A percentile compares a stretch with the other conserved stretches of the same genome.
These are phyloP conservation scores for Himalopsyche tibetana DNA, from an alignment of 2,888 invertebrate species.

Conservation along the genomic window DNA sequence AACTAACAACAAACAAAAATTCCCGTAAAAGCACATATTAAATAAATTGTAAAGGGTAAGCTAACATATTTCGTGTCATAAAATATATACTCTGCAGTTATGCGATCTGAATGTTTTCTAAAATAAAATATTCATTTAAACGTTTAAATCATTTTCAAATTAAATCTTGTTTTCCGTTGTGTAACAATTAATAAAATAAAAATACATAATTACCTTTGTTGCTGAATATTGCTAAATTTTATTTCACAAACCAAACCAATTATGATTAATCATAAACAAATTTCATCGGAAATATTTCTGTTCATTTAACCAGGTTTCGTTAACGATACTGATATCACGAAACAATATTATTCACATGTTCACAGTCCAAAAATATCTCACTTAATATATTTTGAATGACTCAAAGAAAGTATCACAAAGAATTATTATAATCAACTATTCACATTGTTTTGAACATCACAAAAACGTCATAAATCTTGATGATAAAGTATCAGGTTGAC, in stretches of 20 bases:
- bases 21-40: too few species aligned
- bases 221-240: neutral
- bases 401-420: neutral
- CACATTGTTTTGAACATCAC: neutral
- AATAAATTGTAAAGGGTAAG: too few species aligned
- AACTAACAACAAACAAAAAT: too few species aligned
- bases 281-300: neutral
- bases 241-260: neutral
- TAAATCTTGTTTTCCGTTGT: too few species aligned
- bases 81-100: too few species aligned
- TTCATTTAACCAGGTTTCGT: neutral
- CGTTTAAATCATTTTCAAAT: too few species aligned
- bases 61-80: too few species aligned
- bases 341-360: conserved; percentile 10
- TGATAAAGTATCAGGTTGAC: neutral
- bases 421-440: neutral
- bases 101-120: too few species aligned
- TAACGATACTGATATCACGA: neutral
- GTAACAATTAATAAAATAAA: too few species aligned
- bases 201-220: neutral
- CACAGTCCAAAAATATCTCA: conserved; percentile 1
- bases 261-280: neutral
- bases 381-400: neutral
- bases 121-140: too few species aligned
- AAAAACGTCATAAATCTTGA: neutral